Evolutionary conservation across 2,888 invertebrate species (phyloP).

Genomic region (Pachymerium ferrugineum): DNA sequence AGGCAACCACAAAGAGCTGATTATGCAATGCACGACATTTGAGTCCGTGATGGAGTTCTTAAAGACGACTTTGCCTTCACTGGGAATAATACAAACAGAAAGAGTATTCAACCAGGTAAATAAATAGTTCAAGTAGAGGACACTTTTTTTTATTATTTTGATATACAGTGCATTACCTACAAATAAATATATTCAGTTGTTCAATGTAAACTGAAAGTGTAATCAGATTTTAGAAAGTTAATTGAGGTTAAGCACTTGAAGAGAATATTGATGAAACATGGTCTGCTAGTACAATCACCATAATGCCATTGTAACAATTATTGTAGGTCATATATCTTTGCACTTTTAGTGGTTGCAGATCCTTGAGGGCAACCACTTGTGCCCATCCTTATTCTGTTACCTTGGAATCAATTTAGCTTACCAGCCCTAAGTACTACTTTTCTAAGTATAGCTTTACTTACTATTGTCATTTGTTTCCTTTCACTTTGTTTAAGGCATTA

Average conservation of each 20-base stretch:
- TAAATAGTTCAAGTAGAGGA: conserved; percentile 1
- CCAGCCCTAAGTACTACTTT: too few species aligned
- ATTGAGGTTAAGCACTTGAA: neutral
- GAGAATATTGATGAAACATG: neutral
- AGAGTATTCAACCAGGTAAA: conserved; percentile 76
- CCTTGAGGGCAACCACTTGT: conserved; percentile 1
- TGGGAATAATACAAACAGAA: conserved; percentile 58
- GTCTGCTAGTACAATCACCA: neutral
- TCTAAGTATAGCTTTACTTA: conserved; percentile 7
- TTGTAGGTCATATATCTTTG: neutral
- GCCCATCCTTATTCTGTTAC: conserved; percentile 6
- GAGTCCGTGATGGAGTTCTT: conserved; percentile 91
- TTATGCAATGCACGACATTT: conserved; percentile 79
- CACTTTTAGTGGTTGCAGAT: neutral
- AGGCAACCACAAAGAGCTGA: conserved; percentile 73
- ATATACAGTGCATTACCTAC: neutral
- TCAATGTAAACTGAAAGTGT: neutral
- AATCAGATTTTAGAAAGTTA: neutral
- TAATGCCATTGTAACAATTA: neutral
- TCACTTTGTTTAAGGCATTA: neutral
- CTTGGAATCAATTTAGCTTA: conserved; percentile 1
- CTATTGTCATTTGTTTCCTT: conserved; percentile 9
- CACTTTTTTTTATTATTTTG: neutral
- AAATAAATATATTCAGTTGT: neutral
- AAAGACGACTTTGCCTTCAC: conserved; percentile 61